Evolutionary conservation across 2,888 invertebrate species (phyloP).

Genomic region (Byasa hedistus): DNA sequence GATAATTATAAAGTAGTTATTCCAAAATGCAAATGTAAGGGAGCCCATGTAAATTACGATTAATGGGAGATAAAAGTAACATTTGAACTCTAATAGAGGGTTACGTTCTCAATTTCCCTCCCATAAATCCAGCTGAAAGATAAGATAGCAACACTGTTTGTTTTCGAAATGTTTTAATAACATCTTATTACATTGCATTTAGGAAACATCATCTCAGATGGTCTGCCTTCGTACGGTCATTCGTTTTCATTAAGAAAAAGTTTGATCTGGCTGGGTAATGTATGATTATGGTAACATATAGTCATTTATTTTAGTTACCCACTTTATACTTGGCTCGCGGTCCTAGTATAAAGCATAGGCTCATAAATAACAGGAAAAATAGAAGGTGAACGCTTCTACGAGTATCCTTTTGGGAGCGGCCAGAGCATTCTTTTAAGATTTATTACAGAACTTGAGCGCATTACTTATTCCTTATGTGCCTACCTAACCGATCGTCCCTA

Average conservation of each 20-base stretch:
- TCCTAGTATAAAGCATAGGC: slow-evolving; percentile 76
- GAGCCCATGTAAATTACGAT: slow-evolving; percentile 72
- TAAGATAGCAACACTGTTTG: slow-evolving; percentile 63
- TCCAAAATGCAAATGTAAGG: slow-evolving; percentile 70
- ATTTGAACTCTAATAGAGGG: slow-evolving; percentile 57
- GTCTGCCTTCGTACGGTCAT: slow-evolving; percentile 44
- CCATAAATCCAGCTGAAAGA: slow-evolving; percentile 65
- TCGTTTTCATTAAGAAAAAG: slow-evolving; percentile 63
- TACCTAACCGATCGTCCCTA: slow-evolving; percentile 57
- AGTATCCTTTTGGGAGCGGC: slow-evolving; percentile 79
- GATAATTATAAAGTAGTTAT: slow-evolving; percentile 74
- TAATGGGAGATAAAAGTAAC: slow-evolving; percentile 61
- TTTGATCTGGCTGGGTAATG: slow-evolving; percentile 58
- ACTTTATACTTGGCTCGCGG: slow-evolving; percentile 76
- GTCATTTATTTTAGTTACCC: slow-evolving; percentile 76
- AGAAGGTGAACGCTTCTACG: slow-evolving; percentile 78
- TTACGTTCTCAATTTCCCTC: slow-evolving; percentile 50
- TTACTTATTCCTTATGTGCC: slow-evolving; percentile 78
- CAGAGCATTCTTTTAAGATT: slow-evolving; percentile 80
- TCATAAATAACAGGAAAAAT: slow-evolving; percentile 78
- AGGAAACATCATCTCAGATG: neutral
- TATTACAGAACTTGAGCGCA: slow-evolving; percentile 77
- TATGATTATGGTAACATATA: slow-evolving; percentile 70
- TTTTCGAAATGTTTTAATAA: slow-evolving; percentile 43
- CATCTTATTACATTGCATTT: slow-evolving; percentile 26